Evolutionary conservation across 2,797 vertebrate species (phyloP), one percentile per base, ranked within the genome.

Genomic region (Enteromius viviparus): DNA sequence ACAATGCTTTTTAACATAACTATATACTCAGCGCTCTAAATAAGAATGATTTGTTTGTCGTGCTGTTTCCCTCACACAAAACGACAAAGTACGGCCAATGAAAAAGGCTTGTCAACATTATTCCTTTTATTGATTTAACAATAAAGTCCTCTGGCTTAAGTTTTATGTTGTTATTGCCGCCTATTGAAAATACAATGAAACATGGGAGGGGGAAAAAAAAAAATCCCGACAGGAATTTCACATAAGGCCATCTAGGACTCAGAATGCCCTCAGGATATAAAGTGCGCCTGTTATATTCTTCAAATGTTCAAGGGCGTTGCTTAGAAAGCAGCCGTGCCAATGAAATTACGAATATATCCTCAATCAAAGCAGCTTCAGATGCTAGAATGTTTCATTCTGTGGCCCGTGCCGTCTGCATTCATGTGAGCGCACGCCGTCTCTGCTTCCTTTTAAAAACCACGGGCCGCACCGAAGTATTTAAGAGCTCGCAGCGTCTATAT

Each of bases 121-220:
- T 95, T 93, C 91, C 91, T 93, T 94, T 93, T 95, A 95, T 95
- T 95, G 94, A 95, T 95, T 95, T 93, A 91, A 92, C 93, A 91
- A 92, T 95, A 95, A 95, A 93, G 88, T 74, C 90, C 90, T 88
- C 89, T 92, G 90, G 91, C 92, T 94, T 94, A 94, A 93, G 93
- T 90, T 94, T 95, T 94, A 93, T 93, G 92, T 94, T 92, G 91
- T 92, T 92, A 91, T 92, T 89, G 92, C 91, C 88, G 87, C 87
- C 81, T 91, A 92, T 89, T 92, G 93, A 94, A 94, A 94, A 94
- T 93, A 94, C 90, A 92, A 94, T 91, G 86, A 87, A 86, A 87
- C 78, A 84, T 78, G 60, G 80, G 76, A 55, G 77, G 7, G 45
- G 3, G 3, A 3, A 10, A 11, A 8, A 2, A 60, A 62, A 58